Percentiles rank a stretch among this genome's conserved stretches.
phyloP scores from a whole-genome alignment of 2,113 vertebrate species.

The Bagarius yarrelli region DNA sequence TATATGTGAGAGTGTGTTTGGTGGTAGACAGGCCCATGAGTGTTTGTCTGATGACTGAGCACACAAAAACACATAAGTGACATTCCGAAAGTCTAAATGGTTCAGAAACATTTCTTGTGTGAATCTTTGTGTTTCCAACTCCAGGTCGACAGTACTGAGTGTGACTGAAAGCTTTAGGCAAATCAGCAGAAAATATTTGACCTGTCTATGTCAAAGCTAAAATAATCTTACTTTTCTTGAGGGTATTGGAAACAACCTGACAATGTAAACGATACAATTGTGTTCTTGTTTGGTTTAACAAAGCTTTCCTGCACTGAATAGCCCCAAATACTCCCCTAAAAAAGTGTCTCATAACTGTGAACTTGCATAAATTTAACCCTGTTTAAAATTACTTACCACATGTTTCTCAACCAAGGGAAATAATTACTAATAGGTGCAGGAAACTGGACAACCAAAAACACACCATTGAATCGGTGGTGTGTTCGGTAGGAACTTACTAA shows the following conservation, averaged over 20 bases:
- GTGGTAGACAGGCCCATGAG: constrained; percentile 10
- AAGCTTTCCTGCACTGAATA: neutral
- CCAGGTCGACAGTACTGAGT: neutral
- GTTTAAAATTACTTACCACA: neutral
- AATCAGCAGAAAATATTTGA: neutral
- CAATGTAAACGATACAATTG: neutral
- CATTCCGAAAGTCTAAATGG: neutral
- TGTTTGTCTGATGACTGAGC: constrained; percentile 23
- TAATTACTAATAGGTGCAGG: neutral
- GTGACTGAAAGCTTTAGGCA: neutral
- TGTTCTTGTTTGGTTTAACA: neutral
- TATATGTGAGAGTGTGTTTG: neutral
- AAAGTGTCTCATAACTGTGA: constrained; percentile 1
- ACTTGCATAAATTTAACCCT: neutral
- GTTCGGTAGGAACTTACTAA: neutral
- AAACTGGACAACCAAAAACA: neutral
- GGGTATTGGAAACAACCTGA: neutral
- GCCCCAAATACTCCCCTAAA: neutral
- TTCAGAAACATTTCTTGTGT: neutral
- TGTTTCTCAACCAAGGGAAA: neutral
- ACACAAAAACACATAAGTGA: neutral
- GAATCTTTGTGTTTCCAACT: neutral
- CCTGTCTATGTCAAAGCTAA: neutral
- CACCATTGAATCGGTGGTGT: neutral
- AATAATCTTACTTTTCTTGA: neutral